Conservation (phyloP, 2,888 invertebrate genomes). For the Microctonus aethiopoides region DNA sequence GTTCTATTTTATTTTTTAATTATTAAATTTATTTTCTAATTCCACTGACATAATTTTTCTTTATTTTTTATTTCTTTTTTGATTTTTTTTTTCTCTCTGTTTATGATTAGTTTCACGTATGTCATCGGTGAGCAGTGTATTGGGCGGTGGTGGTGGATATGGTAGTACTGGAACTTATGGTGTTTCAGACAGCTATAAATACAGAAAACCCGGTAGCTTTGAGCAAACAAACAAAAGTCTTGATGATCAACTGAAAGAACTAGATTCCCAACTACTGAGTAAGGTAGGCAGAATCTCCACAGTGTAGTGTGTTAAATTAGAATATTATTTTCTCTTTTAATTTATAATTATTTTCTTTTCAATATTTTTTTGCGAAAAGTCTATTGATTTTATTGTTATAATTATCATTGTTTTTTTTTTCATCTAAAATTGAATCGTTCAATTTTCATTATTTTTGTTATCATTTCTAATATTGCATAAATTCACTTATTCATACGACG, state of each 20-base stretch:
- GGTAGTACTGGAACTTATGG: conserved; percentile 72
- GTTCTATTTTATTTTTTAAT: too few relatives aligned
- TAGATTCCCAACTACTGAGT: conserved; percentile 82
- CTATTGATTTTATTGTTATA: background rate
- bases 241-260: conserved; percentile 84
- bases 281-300: conserved; percentile 64
- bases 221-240: conserved; percentile 81
- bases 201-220: conserved; percentile 72
- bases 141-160: conserved; percentile 71
- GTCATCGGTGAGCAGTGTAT: conserved; percentile 70
- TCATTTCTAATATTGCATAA: background rate
- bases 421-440: background rate
- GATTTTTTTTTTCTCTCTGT: background rate
- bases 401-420: background rate
- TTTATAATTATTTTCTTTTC: background rate
- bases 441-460: background rate
- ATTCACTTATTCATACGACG: background rate
- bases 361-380: background rate
- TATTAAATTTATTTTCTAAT: too few relatives aligned
- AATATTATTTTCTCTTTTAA: background rate
- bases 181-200: conserved; percentile 71
- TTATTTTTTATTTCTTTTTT: background rate
- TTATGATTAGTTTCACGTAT: conserved; percentile 38
- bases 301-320: conserved; percentile 44
- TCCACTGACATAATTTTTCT: too few relatives aligned